phyloP scores from a whole-genome alignment of 2,797 vertebrate species.

The Myotis vivesi region DNA sequence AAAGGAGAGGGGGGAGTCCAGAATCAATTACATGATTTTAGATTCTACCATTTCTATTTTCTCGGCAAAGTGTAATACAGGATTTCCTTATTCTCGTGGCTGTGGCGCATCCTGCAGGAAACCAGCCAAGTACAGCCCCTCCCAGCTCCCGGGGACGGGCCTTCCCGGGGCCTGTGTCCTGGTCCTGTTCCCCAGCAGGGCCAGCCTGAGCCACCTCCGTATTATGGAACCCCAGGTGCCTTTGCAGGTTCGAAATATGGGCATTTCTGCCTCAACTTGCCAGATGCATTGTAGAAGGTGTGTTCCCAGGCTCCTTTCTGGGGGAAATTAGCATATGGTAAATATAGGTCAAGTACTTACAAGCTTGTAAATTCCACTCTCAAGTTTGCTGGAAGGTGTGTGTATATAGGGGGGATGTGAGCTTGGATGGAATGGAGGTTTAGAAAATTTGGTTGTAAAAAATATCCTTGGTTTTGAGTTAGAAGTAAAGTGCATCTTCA shows the following conservation, averaged over 20 bases:
- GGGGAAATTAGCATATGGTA: slow-evolving; percentile 69
- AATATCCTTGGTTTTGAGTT: slow-evolving; percentile 60
- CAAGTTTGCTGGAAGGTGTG: background rate
- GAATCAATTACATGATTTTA: slow-evolving; percentile 75
- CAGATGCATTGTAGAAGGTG: slow-evolving; percentile 35
- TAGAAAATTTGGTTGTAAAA: slow-evolving; percentile 65
- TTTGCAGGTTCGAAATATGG: slow-evolving; percentile 45
- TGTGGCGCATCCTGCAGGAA: slow-evolving; percentile 76
- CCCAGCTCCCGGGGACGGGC: slow-evolving; percentile 69
- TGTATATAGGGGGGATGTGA: background rate
- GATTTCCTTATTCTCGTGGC: slow-evolving; percentile 80
- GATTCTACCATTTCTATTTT: slow-evolving; percentile 79
- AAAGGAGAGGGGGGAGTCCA: background rate
- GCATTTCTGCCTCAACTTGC: slow-evolving; percentile 57
- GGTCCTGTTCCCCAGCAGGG: slow-evolving; percentile 61
- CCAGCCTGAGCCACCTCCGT: slow-evolving; percentile 24
- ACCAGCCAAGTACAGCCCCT: slow-evolving; percentile 77
- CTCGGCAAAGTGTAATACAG: slow-evolving; percentile 79
- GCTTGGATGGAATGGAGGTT: background rate
- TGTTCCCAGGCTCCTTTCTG: slow-evolving; percentile 12
- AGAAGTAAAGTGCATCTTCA: slow-evolving; percentile 74
- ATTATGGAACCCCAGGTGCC: slow-evolving; percentile 18
- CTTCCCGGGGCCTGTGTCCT: slow-evolving; percentile 61
- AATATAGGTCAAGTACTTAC: slow-evolving; percentile 67
- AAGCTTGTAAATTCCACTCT: slow-evolving; percentile 54